These are phyloP conservation scores for Oegoconia quadripuncta DNA, from an alignment of 2,888 invertebrate species.

Conservation along the genomic window DNA sequence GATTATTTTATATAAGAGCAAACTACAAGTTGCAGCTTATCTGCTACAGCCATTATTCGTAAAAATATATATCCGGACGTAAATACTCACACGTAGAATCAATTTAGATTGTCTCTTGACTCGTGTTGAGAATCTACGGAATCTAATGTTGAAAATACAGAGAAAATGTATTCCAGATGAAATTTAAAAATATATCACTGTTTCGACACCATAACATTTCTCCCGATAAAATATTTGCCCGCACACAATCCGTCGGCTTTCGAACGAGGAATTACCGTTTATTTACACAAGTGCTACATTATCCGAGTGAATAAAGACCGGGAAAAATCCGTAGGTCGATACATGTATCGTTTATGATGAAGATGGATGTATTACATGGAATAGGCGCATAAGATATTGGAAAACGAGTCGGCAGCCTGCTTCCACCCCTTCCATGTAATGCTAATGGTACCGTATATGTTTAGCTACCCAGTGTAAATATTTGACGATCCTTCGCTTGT, in stretches of 20 bases:
- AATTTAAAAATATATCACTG: too few relatives aligned
- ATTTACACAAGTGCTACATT: slow-evolving; percentile 5
- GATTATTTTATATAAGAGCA: too few relatives aligned
- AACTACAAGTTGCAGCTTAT: too few relatives aligned
- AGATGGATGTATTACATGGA: slow-evolving; percentile 12
- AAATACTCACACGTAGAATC: too few relatives aligned
- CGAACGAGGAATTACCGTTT: not conserved
- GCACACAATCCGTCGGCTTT: not conserved
- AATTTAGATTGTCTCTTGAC: too few relatives aligned
- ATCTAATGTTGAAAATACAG: too few relatives aligned
- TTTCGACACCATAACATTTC: not conserved
- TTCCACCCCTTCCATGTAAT: slow-evolving; percentile 2
- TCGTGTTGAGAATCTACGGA: too few relatives aligned
- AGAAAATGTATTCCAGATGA: too few relatives aligned
- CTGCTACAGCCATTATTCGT: too few relatives aligned
- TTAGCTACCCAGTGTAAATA: not conserved
- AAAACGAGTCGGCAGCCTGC: slow-evolving; percentile 2
- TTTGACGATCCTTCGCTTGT: not conserved
- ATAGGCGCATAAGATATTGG: slow-evolving; percentile 3
- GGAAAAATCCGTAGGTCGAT: slow-evolving; percentile 8
- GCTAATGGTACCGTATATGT: not conserved
- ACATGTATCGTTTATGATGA: slow-evolving; percentile 11
- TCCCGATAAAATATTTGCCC: not conserved
- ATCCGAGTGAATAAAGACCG: slow-evolving; percentile 10
- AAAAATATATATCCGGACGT: too few relatives aligned